These are phyloP conservation scores for Frieseomelitta varia DNA, from an alignment of 1,140 invertebrate genomes.

Conservation along the genomic window DNA sequence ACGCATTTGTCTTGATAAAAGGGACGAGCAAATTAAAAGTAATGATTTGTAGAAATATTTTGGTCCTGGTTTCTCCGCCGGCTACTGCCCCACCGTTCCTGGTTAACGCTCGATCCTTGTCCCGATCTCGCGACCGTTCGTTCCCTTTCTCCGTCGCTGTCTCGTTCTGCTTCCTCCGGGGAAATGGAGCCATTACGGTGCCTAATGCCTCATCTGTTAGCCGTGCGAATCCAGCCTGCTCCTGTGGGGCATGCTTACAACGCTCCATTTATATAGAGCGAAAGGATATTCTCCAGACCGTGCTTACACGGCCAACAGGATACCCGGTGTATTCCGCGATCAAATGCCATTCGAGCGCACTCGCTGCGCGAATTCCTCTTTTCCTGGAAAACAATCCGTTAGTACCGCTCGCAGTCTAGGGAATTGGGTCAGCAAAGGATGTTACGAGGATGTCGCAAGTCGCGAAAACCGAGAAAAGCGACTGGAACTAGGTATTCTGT, in stretches of 20 bases:
- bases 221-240: conserved; percentile 75
- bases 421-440: too few relatives aligned
- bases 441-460: too few relatives aligned
- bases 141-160: neutral
- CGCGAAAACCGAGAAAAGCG: too few relatives aligned
- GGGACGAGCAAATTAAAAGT: conserved; percentile 82
- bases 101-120: neutral
- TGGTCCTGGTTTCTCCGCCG: conserved; percentile 51
- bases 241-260: conserved; percentile 80
- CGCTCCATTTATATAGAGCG: conserved; percentile 78
- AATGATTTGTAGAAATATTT: conserved; percentile 83
- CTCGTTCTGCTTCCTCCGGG: conserved; percentile 67
- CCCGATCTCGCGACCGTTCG: neutral
- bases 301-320: conserved; percentile 53
- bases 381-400: too few relatives aligned
- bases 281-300: conserved; percentile 72
- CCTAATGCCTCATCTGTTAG: conserved; percentile 80
- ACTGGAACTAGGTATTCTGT: too few relatives aligned
- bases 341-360: neutral
- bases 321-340: neutral
- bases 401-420: too few relatives aligned
- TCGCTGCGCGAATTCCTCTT: neutral
- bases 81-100: neutral
- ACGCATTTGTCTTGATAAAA: conserved; percentile 80
- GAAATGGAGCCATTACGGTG: conserved; percentile 78